Base-by-base conservation (phyloP, 2,797 vertebrate genomes). In the Notolabrus celidotus region DNA sequence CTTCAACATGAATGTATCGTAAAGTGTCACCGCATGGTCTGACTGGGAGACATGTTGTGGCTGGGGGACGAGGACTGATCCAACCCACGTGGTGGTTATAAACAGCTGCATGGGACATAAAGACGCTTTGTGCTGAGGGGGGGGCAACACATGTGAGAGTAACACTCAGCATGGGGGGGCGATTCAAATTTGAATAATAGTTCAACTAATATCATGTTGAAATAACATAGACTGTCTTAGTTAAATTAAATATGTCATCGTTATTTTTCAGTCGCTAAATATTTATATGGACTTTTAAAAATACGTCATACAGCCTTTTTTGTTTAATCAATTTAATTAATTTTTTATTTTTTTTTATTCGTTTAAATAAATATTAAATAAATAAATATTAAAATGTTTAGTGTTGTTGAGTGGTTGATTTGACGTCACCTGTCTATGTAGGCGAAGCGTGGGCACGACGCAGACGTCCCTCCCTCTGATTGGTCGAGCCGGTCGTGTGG, bases 1-100 rank as follows among this genome's bases (percentile, higher is more conserved):
- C n/a, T n/a, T n/a, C n/a, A n/a, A n/a, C n/a, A n/a, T n/a, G n/a
- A n/a, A n/a, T n/a, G n/a, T n/a, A 12, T 15, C 38, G 2, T 4
- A 15, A 14, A 15, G 36, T 38, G 12, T 12, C 1, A 1, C 16
- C 43, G 0, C 4, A 20, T 16, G 38, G 6, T n/a, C 45, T 23
- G 0, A 46, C 36, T 23, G 0, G 17, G 7, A n/a, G 4, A 49
- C 77, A 65, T 14, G 77, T 74, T 73, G 52, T 46, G 47, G 56
- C 83, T 45, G 62, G 25, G 31, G 62, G 39, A 43, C 43, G 69
- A 67, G 74, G 80, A 58, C 57, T 69, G 58, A 34, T 45, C 12
- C 41, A 19, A n/a, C 82, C 72, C 89, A 90, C 87, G 88, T 92
- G 89, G 49, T 43, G 49, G 5, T 69, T n/a, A 49, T 58, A 76